These are phyloP conservation scores for Aegotheles bennettii DNA, from an alignment of 2,113 vertebrate species.

Conservation along the genomic window DNA sequence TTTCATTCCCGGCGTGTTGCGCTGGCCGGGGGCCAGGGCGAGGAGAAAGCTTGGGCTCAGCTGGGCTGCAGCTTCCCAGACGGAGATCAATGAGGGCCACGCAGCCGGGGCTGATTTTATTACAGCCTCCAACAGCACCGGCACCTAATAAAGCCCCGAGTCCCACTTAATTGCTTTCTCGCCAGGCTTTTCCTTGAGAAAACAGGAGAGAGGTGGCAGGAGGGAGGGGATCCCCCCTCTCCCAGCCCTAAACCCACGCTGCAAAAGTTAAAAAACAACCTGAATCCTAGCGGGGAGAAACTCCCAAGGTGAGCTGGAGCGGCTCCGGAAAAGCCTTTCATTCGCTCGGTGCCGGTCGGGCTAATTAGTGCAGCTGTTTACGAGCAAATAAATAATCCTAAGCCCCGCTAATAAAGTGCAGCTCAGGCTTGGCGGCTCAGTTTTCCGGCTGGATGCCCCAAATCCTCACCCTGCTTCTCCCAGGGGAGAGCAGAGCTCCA, in stretches of 20 bases:
- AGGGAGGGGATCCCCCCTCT: neutral
- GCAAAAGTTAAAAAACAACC: neutral
- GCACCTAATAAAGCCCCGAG: neutral
- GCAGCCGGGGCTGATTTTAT: neutral
- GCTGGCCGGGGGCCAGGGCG: neutral
- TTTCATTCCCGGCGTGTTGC: conserved; percentile 35
- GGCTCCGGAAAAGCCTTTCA: neutral
- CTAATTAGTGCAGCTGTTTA: neutral
- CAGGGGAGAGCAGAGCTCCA: neutral
- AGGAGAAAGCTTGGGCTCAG: conserved; percentile 33
- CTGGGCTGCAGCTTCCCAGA: conserved; percentile 51
- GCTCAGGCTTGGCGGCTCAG: fast-evolving
- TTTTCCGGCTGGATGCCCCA: neutral
- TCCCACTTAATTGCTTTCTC: neutral
- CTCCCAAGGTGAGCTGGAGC: fast-evolving
- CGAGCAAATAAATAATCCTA: neutral
- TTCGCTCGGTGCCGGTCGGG: neutral
- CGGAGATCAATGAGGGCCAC: neutral
- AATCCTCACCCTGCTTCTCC: neutral
- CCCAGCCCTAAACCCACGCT: neutral
- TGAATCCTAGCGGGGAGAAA: neutral
- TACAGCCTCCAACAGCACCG: neutral
- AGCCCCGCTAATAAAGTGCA: neutral
- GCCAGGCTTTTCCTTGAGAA: neutral
- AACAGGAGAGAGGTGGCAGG: neutral